A percentile compares a stretch with the other conserved stretches of the same genome.
Conservation (phyloP, 2,888 invertebrate genomes). For the Mycalesis mineus region DNA sequence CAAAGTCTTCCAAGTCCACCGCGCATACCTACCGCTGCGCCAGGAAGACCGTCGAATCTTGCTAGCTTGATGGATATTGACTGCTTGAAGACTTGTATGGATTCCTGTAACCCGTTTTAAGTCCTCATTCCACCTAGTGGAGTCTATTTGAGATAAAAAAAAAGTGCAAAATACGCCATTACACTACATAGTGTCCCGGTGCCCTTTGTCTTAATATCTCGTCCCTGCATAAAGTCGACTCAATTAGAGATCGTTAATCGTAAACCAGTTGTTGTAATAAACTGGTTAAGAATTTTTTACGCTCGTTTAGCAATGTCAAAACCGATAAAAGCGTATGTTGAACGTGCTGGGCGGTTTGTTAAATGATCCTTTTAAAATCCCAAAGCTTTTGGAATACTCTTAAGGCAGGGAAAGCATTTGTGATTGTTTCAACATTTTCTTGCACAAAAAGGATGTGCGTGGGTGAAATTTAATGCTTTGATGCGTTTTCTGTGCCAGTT, state of each 20-base stretch:
- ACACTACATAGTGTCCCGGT: not conserved
- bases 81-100: no score
- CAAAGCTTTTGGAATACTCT: not conserved
- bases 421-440: no score
- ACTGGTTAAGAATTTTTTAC: not conserved
- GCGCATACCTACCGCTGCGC: no score
- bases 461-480: no score
- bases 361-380: not conserved
- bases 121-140: no score
- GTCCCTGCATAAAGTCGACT: not conserved
- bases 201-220: not conserved
- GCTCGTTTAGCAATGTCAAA: slow-evolving; percentile 1
- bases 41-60: no score
- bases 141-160: no score
- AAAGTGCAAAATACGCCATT: not conserved
- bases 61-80: no score
- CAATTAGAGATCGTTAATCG: not conserved
- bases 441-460: no score
- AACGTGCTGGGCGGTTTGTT: not conserved
- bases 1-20: no score
- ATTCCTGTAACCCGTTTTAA: no score
- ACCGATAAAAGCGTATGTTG: not conserved
- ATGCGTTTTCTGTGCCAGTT: no score
- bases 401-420: not conserved
- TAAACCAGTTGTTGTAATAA: not conserved